These are phyloP conservation scores for Morpho achilles DNA, from an alignment of 2,888 invertebrate genomes.

Conservation along the genomic window DNA sequence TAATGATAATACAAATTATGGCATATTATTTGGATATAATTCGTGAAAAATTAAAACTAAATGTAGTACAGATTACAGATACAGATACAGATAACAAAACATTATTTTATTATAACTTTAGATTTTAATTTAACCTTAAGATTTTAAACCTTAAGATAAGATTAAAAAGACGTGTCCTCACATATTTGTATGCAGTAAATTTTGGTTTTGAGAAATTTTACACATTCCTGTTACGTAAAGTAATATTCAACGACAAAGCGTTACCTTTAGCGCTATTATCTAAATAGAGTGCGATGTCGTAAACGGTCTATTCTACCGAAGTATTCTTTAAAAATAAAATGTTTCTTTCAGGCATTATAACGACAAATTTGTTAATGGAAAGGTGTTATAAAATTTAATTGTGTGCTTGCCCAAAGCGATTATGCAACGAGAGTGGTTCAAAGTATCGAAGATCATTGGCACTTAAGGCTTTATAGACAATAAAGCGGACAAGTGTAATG, in stretches of 20 bases:
- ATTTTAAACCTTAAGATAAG: no score
- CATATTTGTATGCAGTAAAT: background rate
- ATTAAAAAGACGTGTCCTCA: no score
- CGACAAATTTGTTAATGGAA: conserved; percentile 30
- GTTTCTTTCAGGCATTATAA: conserved; percentile 37
- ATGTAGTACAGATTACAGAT: no score
- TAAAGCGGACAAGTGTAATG: conserved; percentile 65
- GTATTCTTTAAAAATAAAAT: conserved; percentile 42
- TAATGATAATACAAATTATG: no score
- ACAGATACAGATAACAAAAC: no score
- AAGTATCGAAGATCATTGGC: conserved; percentile 47
- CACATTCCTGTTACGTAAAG: conserved; percentile 8
- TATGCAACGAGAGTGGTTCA: conserved; percentile 28
- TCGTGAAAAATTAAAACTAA: no score
- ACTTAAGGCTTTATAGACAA: conserved; percentile 65
- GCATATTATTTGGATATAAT: no score
- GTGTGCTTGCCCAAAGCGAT: conserved; percentile 25
- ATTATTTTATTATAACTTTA: no score
- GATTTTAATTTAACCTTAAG: no score
- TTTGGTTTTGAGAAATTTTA: conserved; percentile 6
- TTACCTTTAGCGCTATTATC: conserved; percentile 8
- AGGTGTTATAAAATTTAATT: conserved; percentile 31
- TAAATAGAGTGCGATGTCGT: conserved; percentile 56
- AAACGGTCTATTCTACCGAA: conserved; percentile 57
- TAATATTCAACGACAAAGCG: background rate